A percentile compares a stretch with the other conserved stretches of the same genome.
Evolutionary conservation across 2,113 vertebrate species (phyloP).

Genomic region (Geococcyx californianus): DNA sequence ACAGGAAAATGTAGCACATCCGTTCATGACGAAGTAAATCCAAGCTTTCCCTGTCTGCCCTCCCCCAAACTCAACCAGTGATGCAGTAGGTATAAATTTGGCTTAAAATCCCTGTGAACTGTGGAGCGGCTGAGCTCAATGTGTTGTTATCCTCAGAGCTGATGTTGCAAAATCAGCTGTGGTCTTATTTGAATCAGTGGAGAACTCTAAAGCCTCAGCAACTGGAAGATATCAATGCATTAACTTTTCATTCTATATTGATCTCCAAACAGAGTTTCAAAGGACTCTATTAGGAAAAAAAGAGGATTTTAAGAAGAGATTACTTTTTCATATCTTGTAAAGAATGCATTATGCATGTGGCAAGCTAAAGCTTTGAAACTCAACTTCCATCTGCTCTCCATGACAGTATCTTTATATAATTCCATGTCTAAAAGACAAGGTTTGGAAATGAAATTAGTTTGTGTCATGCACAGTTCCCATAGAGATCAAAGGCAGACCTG

Average conservation of each 20-base stretch:
- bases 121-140: background rate
- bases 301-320: background rate
- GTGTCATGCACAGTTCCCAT: constrained; percentile 29
- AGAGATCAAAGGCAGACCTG: constrained; percentile 58
- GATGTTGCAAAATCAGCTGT: background rate
- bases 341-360: background rate
- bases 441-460: constrained; percentile 53
- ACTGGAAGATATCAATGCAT: background rate
- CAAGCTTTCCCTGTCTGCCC: background rate
- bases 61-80: background rate
- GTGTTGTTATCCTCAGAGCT: background rate
- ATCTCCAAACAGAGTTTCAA: constrained; percentile 35
- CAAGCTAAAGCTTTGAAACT: constrained; percentile 44
- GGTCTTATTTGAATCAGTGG: background rate
- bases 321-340: constrained; percentile 30
- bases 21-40: background rate
- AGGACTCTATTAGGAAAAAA: background rate
- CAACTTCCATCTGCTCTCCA: background rate
- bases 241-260: constrained; percentile 25
- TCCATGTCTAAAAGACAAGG: background rate
- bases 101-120: background rate
- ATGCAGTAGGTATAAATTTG: background rate
- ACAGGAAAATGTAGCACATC: background rate
- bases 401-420: constrained; percentile 21
- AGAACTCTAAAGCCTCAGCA: constrained; percentile 2